A percentile compares a stretch with the other conserved stretches of the same genome.
phyloP scores from a whole-genome alignment of 2,113 vertebrate species.

The Apteryx owenii region DNA sequence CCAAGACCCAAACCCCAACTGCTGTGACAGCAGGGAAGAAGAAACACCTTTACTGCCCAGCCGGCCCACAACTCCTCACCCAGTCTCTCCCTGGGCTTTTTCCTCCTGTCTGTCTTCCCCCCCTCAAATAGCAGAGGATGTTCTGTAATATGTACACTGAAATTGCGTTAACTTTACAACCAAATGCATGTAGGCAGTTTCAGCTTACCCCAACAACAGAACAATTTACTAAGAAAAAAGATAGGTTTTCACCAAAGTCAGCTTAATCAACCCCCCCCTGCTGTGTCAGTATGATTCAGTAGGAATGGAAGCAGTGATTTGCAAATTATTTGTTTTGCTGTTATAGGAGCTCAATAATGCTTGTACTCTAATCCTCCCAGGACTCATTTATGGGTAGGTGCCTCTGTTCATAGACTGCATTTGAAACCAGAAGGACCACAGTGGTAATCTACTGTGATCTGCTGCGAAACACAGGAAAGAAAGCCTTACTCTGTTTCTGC shows the following conservation, averaged over 20 bases:
- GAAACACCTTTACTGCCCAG: fast-evolving
- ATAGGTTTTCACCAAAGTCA: not conserved
- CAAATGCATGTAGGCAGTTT: not conserved
- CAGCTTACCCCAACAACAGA: not conserved
- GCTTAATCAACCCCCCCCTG: not conserved
- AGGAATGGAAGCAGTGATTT: not conserved
- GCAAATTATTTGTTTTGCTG: conserved; percentile 13
- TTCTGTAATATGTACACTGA: fast-evolving
- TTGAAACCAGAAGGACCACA: not conserved
- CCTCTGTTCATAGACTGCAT: not conserved
- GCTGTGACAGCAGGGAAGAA: not conserved
- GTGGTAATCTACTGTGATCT: not conserved
- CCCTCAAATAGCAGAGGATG: not conserved
- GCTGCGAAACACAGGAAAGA: not conserved
- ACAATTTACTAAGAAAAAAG: not conserved
- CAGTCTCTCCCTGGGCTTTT: not conserved
- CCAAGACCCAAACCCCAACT: not conserved
- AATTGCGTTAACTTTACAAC: not conserved
- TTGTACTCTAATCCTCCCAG: not conserved
- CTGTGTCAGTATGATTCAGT: not conserved
- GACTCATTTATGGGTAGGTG: not conserved
- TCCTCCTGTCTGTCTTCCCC: not conserved
- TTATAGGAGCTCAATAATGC: not conserved
- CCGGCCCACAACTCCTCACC: not conserved
- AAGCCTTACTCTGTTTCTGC: not conserved